phyloP scores from a whole-genome alignment of 2,888 invertebrate genomes.

The Ommatoiulus sabulosus region DNA sequence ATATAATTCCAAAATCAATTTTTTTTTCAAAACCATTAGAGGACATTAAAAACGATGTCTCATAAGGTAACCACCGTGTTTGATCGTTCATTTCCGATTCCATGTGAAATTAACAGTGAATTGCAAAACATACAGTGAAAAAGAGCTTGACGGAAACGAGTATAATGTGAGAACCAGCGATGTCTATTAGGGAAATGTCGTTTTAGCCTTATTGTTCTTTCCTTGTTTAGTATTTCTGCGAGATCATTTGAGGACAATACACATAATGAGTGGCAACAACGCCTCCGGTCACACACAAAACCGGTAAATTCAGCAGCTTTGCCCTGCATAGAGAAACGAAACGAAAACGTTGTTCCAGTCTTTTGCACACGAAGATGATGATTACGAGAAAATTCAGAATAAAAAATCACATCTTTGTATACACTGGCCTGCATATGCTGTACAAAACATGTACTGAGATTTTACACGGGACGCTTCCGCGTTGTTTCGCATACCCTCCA shows the following conservation, averaged over 20 bases:
- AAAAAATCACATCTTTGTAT: not conserved
- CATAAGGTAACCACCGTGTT: not conserved
- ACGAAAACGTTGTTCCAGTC: slow-evolving; percentile 30
- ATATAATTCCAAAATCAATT: not conserved
- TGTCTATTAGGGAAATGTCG: slow-evolving; percentile 4
- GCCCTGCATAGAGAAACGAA: slow-evolving; percentile 10
- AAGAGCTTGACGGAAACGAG: not conserved
- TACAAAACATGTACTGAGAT: not conserved
- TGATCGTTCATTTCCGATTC: not conserved
- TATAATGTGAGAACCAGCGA: not conserved
- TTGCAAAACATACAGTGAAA: not conserved
- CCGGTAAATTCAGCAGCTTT: slow-evolving; percentile 4
- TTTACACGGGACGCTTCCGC: slow-evolving; percentile 4
- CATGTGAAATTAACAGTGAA: not conserved
- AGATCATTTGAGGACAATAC: not conserved
- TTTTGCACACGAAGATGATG: slow-evolving; percentile 42
- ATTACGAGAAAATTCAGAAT: slow-evolving; percentile 28
- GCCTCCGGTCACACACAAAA: slow-evolving; percentile 4
- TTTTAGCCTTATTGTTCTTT: not conserved
- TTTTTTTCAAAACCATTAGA: not conserved
- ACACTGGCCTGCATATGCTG: not conserved
- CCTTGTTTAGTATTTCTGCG: not conserved
- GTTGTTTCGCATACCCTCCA: not conserved
- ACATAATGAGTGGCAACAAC: not conserved
- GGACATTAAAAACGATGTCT: not conserved